phyloP scores from a whole-genome alignment of 1,140 invertebrate genomes.

The Cydia strobilella region DNA sequence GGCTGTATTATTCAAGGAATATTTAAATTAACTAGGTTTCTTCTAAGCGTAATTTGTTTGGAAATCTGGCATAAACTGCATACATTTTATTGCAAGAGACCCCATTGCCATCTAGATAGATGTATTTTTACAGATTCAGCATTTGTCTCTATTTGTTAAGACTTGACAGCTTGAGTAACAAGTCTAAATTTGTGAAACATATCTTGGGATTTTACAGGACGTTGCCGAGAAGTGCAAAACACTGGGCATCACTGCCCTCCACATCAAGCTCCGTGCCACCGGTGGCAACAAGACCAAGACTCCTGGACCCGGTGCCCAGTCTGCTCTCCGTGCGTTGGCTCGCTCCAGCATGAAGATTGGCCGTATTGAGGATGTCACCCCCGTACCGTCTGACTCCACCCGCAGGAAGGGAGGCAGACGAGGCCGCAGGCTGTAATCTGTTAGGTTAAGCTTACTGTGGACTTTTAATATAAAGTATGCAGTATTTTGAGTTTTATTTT shows the following conservation, averaged over 20 bases:
- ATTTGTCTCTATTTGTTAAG: too few relatives aligned
- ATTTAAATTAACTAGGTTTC: too few relatives aligned
- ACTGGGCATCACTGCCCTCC: slow-evolving; percentile 97
- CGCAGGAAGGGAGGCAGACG: slow-evolving; percentile 99
- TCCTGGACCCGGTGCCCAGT: slow-evolving; percentile 99
- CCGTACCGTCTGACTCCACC: slow-evolving; percentile 99
- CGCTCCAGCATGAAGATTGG: slow-evolving; percentile 99
- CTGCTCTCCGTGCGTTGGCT: slow-evolving; percentile 97
- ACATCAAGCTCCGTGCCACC: slow-evolving; percentile 98
- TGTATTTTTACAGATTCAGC: too few relatives aligned
- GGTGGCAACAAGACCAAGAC: slow-evolving; percentile 99
- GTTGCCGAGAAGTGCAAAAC: slow-evolving; percentile 99
- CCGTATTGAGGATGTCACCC: slow-evolving; percentile 99
- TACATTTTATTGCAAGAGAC: too few relatives aligned
- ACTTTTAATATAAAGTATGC: slow-evolving; percentile 68
- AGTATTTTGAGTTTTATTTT: slow-evolving; percentile 56
- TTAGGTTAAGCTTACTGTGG: slow-evolving; percentile 71
- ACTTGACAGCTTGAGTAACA: neutral
- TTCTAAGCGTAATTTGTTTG: too few relatives aligned
- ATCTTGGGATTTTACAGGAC: slow-evolving; percentile 85
- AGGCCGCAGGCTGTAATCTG: slow-evolving; percentile 97
- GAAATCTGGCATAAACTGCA: too few relatives aligned
- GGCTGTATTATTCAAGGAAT: too few relatives aligned
- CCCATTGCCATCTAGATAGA: too few relatives aligned
- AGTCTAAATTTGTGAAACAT: neutral